Evolutionary conservation across 2,888 invertebrate species (phyloP).

Genomic region (Mechanitis mazaeus): DNA sequence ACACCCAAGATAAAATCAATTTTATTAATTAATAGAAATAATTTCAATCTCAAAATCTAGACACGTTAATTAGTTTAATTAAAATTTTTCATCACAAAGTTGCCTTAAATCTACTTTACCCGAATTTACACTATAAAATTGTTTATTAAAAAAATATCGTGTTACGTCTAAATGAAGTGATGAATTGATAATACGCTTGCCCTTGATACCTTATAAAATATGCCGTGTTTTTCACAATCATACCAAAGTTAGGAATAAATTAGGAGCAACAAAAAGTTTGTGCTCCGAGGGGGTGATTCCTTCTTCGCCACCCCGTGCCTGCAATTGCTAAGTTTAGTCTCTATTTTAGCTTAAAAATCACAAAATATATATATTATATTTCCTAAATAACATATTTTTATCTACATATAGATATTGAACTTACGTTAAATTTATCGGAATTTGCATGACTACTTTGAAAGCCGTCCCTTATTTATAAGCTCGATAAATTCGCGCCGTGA

Average conservation of each 20-base stretch:
- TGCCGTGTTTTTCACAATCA: conserved; percentile 5
- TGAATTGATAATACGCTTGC: conserved; percentile 47
- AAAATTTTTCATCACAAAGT: neutral
- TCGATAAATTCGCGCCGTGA: too few species aligned
- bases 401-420: too few species aligned
- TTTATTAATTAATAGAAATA: neutral
- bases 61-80: conserved; percentile 5
- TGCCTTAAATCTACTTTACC: neutral
- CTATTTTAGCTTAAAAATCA: too few species aligned
- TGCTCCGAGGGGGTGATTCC: too few species aligned
- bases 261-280: neutral
- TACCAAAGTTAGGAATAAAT: neutral
- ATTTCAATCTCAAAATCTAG: conserved; percentile 3
- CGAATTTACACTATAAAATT: conserved; percentile 37
- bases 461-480: too few species aligned
- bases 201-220: conserved; percentile 17
- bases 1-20: conserved; percentile 4
- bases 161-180: conserved; percentile 44
- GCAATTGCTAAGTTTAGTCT: too few species aligned
- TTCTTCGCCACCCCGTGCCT: too few species aligned
- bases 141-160: conserved; percentile 50
- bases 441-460: too few species aligned
- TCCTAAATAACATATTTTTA: too few species aligned
- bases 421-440: too few species aligned
- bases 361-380: too few species aligned